Percentiles rank a stretch among this genome's conserved stretches.
Evolutionary conservation across 1,140 invertebrate species (phyloP).

Genomic region (Solen grandis): DNA sequence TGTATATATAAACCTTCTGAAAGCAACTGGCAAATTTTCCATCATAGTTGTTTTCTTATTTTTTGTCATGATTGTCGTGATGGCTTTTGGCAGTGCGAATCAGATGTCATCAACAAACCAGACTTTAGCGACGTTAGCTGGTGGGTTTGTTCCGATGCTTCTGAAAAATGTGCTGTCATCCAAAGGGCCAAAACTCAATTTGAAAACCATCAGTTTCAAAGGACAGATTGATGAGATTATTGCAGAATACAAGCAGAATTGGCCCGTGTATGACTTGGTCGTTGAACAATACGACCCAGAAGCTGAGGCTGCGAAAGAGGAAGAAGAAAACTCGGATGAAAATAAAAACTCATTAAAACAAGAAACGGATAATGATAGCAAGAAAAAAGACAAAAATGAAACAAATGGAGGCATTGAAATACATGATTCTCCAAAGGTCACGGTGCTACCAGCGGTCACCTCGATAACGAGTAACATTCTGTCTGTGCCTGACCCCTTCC

Average conservation of each 20-base stretch:
- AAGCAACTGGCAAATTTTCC: slow-evolving; percentile 77
- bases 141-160: slow-evolving; percentile 79
- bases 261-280: slow-evolving; percentile 75
- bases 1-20: slow-evolving; percentile 76
- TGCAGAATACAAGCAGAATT: slow-evolving; percentile 76
- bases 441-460: background rate
- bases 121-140: slow-evolving; percentile 77
- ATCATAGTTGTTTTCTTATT: slow-evolving; percentile 78
- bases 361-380: slow-evolving; percentile 47
- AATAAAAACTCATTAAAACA: slow-evolving; percentile 4
- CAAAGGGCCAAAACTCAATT: slow-evolving; percentile 71
- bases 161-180: slow-evolving; percentile 77
- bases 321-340: slow-evolving; percentile 50
- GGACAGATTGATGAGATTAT: slow-evolving; percentile 79
- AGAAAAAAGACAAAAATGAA: slow-evolving; percentile 55
- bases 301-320: slow-evolving; percentile 58
- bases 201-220: slow-evolving; percentile 79
- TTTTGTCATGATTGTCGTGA: slow-evolving; percentile 79
- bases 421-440: background rate
- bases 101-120: slow-evolving; percentile 79
- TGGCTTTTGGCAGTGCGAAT: slow-evolving; percentile 78
- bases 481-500: slow-evolving; percentile 14
- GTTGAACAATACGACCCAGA: slow-evolving; percentile 61
- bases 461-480: slow-evolving; percentile 35
- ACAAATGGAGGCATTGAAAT: slow-evolving; percentile 25